phyloP scores from a whole-genome alignment of 2,888 invertebrate genomes.

The Drosophila merina region DNA sequence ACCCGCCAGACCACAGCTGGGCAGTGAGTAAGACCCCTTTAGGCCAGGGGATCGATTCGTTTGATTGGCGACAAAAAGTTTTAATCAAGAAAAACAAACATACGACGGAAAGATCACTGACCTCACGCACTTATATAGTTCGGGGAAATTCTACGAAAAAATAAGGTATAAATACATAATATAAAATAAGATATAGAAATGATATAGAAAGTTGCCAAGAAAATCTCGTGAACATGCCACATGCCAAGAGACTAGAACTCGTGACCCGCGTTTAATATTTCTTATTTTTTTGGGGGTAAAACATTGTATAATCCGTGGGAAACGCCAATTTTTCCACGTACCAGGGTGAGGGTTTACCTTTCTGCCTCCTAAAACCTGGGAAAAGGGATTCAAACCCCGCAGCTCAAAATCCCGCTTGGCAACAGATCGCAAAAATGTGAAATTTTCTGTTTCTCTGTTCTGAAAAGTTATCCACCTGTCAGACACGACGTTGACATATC shows the following conservation, averaged over 20 bases:
- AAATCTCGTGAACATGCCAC: slow-evolving; percentile 36
- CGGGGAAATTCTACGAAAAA: slow-evolving; percentile 29
- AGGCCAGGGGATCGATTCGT: slow-evolving; percentile 9
- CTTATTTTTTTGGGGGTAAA: slow-evolving; percentile 7
- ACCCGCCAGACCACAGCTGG: slow-evolving; percentile 3
- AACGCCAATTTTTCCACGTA: slow-evolving; percentile 29
- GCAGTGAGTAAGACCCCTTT: slow-evolving; percentile 8
- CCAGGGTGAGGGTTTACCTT: too few relatives aligned
- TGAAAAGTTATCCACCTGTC: slow-evolving; percentile 14
- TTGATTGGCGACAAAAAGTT: slow-evolving; percentile 20
- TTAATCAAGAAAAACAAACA: slow-evolving; percentile 16
- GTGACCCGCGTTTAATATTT: slow-evolving; percentile 7
- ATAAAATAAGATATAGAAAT: slow-evolving; percentile 21
- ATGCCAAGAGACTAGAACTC: slow-evolving; percentile 4
- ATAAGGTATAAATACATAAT: slow-evolving; percentile 11
- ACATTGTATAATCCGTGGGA: slow-evolving; percentile 10
- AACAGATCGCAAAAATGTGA: slow-evolving; percentile 10
- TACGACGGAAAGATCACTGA: slow-evolving; percentile 51
- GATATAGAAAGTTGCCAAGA: slow-evolving; percentile 29
- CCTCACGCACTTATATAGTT: slow-evolving; percentile 44
- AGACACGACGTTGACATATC: slow-evolving; percentile 18
- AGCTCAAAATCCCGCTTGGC: slow-evolving; percentile 24
- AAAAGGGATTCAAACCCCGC: not conserved
- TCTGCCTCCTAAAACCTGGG: not conserved
- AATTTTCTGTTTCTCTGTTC: not conserved